These are phyloP conservation scores for Sicus ferrugineus DNA, from an alignment of 2,888 invertebrate genomes.

Conservation along the genomic window DNA sequence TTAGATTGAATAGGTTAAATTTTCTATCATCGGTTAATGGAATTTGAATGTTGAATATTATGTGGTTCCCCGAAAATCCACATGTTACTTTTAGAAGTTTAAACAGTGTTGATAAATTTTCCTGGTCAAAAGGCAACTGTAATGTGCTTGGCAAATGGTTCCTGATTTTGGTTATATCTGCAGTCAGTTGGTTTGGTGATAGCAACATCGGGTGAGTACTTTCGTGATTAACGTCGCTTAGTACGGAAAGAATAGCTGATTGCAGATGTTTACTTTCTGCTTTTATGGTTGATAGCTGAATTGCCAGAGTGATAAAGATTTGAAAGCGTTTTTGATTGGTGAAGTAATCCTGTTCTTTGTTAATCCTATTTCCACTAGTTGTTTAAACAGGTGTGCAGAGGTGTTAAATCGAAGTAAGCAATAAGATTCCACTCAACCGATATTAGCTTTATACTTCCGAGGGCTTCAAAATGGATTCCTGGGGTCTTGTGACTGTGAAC, in stretches of 20 bases:
- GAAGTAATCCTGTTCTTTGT: not conserved
- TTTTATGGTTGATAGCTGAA: not conserved
- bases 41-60: not conserved
- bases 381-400: no score
- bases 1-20: not conserved
- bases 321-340: slow-evolving; percentile 6
- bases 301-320: not conserved
- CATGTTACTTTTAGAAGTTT: not conserved
- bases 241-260: not conserved
- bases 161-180: not conserved
- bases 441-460: no score
- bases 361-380: not conserved
- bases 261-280: not conserved
- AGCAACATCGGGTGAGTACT: not conserved
- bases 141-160: not conserved
- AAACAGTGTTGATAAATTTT: not conserved
- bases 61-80: not conserved
- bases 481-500: no score
- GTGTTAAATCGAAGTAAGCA: no score
- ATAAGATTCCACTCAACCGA: no score
- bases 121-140: not conserved
- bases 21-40: not conserved
- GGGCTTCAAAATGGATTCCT: no score
- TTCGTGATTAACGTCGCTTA: not conserved
- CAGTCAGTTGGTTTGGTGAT: not conserved